Evolutionary conservation across 1,140 invertebrate species (phyloP), one percentile per base, ranked within the genome.

Genomic region (Acyrthosiphon pisum): DNA sequence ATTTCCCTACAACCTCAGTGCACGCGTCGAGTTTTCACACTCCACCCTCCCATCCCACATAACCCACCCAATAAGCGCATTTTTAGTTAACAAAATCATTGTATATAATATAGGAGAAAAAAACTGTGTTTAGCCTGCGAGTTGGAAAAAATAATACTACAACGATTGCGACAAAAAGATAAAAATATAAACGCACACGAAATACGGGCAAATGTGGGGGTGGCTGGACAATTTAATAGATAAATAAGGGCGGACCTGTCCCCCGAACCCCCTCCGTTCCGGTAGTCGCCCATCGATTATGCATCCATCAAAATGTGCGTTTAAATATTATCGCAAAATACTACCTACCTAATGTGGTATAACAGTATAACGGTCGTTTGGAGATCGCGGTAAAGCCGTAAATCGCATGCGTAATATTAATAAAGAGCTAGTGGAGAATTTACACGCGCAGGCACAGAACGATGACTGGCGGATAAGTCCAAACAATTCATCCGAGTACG

Each of bases 241-340:
- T 76, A 76, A 76, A 76, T 76, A 76, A 76, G 60, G 60, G 60
- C 30, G 60, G 60, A 14, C 18, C 11, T 6, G 14, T 76, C 14
- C 60, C 60, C 60, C 18, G 60, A 18, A 30, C 3, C 4, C 14
- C 14, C 14, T n/a, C n/a, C 14, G n/a, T 76, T 18, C 60, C 6
- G n/a, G 22, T 90, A 90, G 22, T 41, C 22, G 14, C 1, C 23
- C 90, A 91, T 91, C 60, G 60, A 91, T 91, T 91, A 91, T 68
- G 35, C 90, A 91, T 91, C 90, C 90, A 91, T 91, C 90, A 91
- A 91, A 91, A 91, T 11, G 11, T 37, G 6, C 14, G 87, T 53
- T 50, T 23, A 22, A 56, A n/a, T n/a, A 76, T 76, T 22, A 76
- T 14, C 14, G 14, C 4, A 20, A 76, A 76, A n/a, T 68, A 68